Evolutionary conservation across 2,888 invertebrate genomes (phyloP).

Genomic region (Napeogenes inachia): DNA sequence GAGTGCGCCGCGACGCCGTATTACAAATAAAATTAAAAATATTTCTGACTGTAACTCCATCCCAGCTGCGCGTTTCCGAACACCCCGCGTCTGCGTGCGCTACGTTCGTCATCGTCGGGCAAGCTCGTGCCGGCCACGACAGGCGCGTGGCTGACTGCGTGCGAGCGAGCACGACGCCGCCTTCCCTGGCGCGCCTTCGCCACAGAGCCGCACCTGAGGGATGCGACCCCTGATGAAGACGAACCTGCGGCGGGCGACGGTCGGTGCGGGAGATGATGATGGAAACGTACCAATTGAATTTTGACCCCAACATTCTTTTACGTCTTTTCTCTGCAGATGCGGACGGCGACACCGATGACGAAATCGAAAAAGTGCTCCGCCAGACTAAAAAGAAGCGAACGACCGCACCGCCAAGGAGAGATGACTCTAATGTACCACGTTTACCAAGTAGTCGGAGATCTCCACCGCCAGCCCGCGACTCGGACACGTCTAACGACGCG

Average conservation of each 20-base stretch:
- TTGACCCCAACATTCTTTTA: too few relatives aligned
- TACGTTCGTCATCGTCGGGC: slow-evolving; percentile 63
- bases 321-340: neutral
- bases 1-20: neutral
- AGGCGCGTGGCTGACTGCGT: slow-evolving; percentile 86
- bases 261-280: neutral
- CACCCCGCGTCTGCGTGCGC: slow-evolving; percentile 91
- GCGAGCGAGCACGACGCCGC: slow-evolving; percentile 76
- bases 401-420: neutral
- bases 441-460: neutral
- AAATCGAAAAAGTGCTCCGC: slow-evolving; percentile 70
- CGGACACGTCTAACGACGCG: slow-evolving; percentile 18
- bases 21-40: neutral
- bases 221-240: slow-evolving; percentile 9
- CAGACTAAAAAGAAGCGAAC: slow-evolving; percentile 37
- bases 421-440: too few relatives aligned
- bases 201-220: slow-evolving; percentile 54
- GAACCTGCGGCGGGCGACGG: neutral
- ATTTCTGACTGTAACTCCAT: neutral
- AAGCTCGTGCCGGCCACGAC: slow-evolving; percentile 72
- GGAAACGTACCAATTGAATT: too few relatives aligned
- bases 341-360: slow-evolving; percentile 77
- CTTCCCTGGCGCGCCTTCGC: slow-evolving; percentile 82
- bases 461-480: slow-evolving; percentile 10
- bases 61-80: slow-evolving; percentile 91